Evolutionary conservation across 1,140 invertebrate genomes (phyloP), one percentile per base, ranked within the genome.

Genomic region (Penaeus vannamei): DNA sequence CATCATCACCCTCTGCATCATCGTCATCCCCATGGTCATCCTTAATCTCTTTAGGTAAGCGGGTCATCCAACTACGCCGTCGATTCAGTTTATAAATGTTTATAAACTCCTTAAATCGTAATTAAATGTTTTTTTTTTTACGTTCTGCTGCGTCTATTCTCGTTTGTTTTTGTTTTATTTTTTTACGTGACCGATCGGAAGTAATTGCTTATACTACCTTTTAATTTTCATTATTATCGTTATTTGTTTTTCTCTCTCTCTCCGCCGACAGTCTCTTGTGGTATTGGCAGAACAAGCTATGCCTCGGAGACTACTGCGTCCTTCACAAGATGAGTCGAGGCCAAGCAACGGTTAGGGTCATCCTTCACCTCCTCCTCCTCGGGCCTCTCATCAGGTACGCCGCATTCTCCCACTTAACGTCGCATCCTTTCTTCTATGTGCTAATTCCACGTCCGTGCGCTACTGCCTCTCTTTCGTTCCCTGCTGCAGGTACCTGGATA

Each of bases 231-330:
- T 36, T 36, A 36, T 36, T 36, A 36, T 36, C 5, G 5, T 36
- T 5, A 36, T 5, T 36, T 36, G 1, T 36, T 5, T 36, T 36
- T 36, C 36, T 36, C 5, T 36, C 5, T 5, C 14, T 42, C 20
- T 23, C 42, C n/a, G 5, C 17, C 29, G 32, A 36, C 89, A 91
- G 90, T 20, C 64, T 91, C 42, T 29, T 85, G 76, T 91, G 90
- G 90, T 91, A 91, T 77, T 89, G 66, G 29, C 90, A 91, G 53
- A 91, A 89, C 84, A 88, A 89, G 64, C 66, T 76, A 14, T 91
- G 90, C 32, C 86, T 91, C 17, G 90, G 90, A 23, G 84, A 91
- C 64, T 91, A 89, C 84, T 89, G 90, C 53, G 86, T 91, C 10
- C 59, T 88, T 7, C 90, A 91, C 86, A 91, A 91, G 82, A 85